Percentiles rank a stretch among this genome's conserved stretches.
phyloP scores from a whole-genome alignment of 2,113 vertebrate genomes.

The Macaca fascicularis region T2T-MFA8v1.1 NC_088375.1:141053501-141054000 shows the following conservation, averaged over 20 bases:
- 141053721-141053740: conserved; percentile 25
- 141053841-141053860: conserved; percentile 12
- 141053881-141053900: background rate
- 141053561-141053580: conserved; percentile 1
- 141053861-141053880: conserved; percentile 22
- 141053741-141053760: conserved; percentile 22
- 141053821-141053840: conserved; percentile 48
- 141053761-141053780: conserved; percentile 44
- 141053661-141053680: background rate
- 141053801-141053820: conserved; percentile 42
- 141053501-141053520: background rate
- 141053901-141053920: conserved; percentile 24
- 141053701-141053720: conserved; percentile 18
- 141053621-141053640: conserved; percentile 42
- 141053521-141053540: background rate
- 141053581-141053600: background rate
- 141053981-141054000: background rate
- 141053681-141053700: conserved; percentile 43
- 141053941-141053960: conserved; percentile 49
- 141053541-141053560: background rate
- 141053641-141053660: background rate
- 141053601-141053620: conserved; percentile 53
- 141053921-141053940: background rate
- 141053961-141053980: conserved; percentile 25
- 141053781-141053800: background rate